These are phyloP conservation scores for Lasius fuliginosus DNA, from an alignment of 2,888 invertebrate species.

Conservation along the genomic window DNA sequence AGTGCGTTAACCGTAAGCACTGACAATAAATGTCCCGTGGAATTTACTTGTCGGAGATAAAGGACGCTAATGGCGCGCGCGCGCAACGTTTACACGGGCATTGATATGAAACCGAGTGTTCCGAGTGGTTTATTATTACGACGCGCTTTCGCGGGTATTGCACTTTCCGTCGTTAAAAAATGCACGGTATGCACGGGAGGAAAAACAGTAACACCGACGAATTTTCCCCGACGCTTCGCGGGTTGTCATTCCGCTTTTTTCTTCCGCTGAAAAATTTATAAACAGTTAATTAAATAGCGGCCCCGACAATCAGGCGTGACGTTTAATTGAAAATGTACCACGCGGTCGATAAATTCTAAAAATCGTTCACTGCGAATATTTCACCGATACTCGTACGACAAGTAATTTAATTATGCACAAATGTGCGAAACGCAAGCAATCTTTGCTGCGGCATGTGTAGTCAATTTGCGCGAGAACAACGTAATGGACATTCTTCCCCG, in stretches of 20 bases:
- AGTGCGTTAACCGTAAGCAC: conserved; percentile 62
- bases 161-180: conserved; percentile 30
- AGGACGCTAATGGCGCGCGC: conserved; percentile 52
- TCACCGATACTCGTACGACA: not conserved
- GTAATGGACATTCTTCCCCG: not conserved
- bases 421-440: not conserved
- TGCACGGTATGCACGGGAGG: no score
- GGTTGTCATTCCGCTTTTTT: conserved; percentile 23
- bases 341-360: conserved; percentile 14
- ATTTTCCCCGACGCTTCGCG: conserved; percentile 19
- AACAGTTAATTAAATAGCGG: conserved; percentile 31
- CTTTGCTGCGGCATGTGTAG: not conserved
- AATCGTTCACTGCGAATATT: not conserved
- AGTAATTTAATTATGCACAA: conserved; percentile 28
- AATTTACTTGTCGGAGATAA: conserved; percentile 61
- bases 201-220: not conserved
- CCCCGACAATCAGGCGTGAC: conserved; percentile 18
- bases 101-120: conserved; percentile 35
- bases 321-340: conserved; percentile 40
- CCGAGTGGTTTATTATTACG: conserved; percentile 54
- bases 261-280: conserved; percentile 32
- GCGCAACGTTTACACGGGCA: conserved; percentile 41
- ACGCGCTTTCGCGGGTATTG: conserved; percentile 37
- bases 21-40: conserved; percentile 57
- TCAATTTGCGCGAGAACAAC: not conserved